Conservation (phyloP, 2,888 invertebrate genomes). For the Pimpla rufipes region DNA sequence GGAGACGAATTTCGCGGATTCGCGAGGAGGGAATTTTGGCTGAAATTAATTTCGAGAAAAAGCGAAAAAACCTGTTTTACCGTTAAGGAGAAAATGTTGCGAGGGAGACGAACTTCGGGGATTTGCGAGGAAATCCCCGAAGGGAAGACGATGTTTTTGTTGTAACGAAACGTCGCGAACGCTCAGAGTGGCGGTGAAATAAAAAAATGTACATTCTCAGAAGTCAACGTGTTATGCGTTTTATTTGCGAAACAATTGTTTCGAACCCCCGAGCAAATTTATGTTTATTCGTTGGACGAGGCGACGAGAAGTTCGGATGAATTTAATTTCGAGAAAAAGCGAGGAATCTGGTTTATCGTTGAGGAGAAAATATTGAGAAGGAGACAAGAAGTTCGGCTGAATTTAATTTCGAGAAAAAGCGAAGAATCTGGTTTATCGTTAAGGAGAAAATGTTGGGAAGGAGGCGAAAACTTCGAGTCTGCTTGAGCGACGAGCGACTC, state of each 20-base stretch:
- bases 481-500: too few relatives aligned
- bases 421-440: background rate
- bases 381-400: background rate
- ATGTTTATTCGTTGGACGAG: too few relatives aligned
- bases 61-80: background rate
- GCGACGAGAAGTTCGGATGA: too few relatives aligned
- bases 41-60: too few relatives aligned
- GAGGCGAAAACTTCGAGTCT: background rate
- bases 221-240: constrained; percentile 26
- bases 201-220: constrained; percentile 51
- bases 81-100: background rate
- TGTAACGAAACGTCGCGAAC: background rate
- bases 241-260: too few relatives aligned
- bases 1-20: too few relatives aligned
- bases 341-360: constrained; percentile 9
- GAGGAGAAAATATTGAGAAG: background rate
- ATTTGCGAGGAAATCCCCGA: background rate
- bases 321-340: constrained; percentile 5
- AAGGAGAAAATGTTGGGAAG: background rate
- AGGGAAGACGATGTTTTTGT: constrained; percentile 9
- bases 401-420: constrained; percentile 9
- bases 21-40: too few relatives aligned
- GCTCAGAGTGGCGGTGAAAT: constrained; percentile 12
- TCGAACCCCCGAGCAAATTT: too few relatives aligned
- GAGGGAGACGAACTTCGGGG: background rate